These are phyloP conservation scores for Drosophila fuyamai DNA, from an alignment of 1,140 invertebrate genomes.

Conservation along the genomic window DNA sequence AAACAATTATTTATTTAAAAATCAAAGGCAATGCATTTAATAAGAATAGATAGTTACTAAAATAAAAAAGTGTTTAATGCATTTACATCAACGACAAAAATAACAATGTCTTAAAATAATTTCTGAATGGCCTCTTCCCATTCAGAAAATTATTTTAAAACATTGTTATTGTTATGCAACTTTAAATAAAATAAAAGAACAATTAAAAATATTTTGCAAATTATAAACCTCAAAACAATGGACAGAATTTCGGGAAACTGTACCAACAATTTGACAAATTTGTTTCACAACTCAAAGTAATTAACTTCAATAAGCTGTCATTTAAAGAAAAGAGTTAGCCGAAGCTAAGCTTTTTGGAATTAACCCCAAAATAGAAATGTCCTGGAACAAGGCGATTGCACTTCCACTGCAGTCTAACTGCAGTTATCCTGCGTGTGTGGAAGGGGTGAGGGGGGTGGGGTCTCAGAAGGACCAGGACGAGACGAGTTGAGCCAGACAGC, in stretches of 20 bases:
- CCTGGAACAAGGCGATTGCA: conserved; percentile 21
- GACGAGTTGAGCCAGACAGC: conserved; percentile 43
- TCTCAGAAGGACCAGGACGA: conserved; percentile 23
- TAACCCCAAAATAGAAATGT: conserved; percentile 12
- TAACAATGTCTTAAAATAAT: too few relatives aligned
- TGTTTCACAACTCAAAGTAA: background rate
- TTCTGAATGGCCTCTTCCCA: too few relatives aligned
- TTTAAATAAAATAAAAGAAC: too few relatives aligned
- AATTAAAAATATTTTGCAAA: background rate
- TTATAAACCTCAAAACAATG: too few relatives aligned
- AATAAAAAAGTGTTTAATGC: background rate
- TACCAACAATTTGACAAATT: background rate
- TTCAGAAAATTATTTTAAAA: too few relatives aligned
- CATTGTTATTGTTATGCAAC: too few relatives aligned
- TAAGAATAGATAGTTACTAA: background rate
- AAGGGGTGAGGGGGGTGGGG: background rate
- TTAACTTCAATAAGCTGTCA: background rate
- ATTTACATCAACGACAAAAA: too few relatives aligned
- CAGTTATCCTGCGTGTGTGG: conserved; percentile 57
- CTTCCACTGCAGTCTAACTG: conserved; percentile 63
- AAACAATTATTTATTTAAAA: background rate
- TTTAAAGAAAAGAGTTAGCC: conserved; percentile 3
- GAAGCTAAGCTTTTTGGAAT: background rate
- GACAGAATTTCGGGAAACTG: too few relatives aligned
- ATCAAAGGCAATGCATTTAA: background rate